A percentile compares a stretch with the other conserved stretches of the same genome.
Evolutionary conservation across 2,888 invertebrate genomes (phyloP).

Genomic region (Eilema depressum): DNA sequence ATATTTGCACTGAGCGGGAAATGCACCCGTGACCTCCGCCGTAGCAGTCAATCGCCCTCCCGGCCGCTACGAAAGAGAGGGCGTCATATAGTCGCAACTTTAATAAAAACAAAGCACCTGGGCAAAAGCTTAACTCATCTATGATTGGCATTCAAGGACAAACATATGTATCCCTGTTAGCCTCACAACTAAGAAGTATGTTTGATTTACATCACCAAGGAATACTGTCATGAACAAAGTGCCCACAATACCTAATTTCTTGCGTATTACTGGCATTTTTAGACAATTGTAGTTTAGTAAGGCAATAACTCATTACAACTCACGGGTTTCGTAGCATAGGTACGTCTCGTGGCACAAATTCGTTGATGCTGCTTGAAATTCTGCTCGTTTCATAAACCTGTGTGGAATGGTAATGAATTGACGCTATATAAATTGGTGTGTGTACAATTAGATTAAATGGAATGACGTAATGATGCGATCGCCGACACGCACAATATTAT

Average conservation of each 20-base stretch:
- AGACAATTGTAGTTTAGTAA: not conserved
- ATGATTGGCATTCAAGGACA: too few species aligned
- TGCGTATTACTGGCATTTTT: not conserved
- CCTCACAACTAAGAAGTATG: not conserved
- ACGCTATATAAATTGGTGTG: not conserved
- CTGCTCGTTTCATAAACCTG: not conserved
- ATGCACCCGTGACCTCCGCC: too few species aligned
- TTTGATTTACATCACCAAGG: not conserved
- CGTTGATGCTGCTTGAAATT: not conserved
- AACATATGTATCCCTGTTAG: too few species aligned
- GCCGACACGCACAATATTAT: not conserved
- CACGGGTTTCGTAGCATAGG: not conserved
- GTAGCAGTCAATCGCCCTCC: too few species aligned
- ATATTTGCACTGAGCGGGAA: too few species aligned
- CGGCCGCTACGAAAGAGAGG: not conserved
- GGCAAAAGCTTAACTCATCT: too few species aligned
- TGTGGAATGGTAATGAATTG: not conserved
- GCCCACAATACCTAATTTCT: not conserved
- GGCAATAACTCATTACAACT: not conserved
- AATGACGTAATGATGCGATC: not conserved
- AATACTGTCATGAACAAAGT: not conserved
- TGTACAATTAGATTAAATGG: not conserved
- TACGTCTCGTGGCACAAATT: not conserved
- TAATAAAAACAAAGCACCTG: too few species aligned
- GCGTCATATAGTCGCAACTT: too few species aligned